phyloP scores from a whole-genome alignment of 2,888 invertebrate genomes.

The Tenthredo livida region DNA sequence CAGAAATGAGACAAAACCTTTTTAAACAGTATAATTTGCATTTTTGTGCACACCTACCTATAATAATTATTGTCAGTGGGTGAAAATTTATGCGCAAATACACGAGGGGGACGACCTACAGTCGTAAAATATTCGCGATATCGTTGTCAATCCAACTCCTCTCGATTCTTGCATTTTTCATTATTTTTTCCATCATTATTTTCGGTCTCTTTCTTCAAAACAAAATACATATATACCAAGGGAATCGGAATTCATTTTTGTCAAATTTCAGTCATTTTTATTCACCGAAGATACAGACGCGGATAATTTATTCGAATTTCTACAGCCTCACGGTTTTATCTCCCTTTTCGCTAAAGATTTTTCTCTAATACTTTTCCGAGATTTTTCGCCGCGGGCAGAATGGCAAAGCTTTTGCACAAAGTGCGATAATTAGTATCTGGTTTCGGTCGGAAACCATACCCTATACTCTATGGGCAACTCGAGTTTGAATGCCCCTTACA shows the following conservation, averaged over 20 bases:
- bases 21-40: background rate
- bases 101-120: background rate
- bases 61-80: background rate
- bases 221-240: background rate
- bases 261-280: background rate
- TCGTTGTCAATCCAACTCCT: background rate
- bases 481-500: background rate
- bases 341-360: background rate
- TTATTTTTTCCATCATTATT: background rate
- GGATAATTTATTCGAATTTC: background rate
- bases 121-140: background rate
- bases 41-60: background rate
- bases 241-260: background rate
- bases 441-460: conserved; percentile 7
- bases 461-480: background rate
- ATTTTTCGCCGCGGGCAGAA: background rate
- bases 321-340: background rate
- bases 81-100: background rate
- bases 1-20: background rate
- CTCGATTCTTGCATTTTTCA: background rate
- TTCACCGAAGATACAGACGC: background rate
- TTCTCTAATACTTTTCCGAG: background rate
- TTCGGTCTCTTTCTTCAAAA: background rate
- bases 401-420: background rate
- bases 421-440: background rate